Conservation (phyloP, 2,113 vertebrate genomes). For the Vireo altiloquus region DNA sequence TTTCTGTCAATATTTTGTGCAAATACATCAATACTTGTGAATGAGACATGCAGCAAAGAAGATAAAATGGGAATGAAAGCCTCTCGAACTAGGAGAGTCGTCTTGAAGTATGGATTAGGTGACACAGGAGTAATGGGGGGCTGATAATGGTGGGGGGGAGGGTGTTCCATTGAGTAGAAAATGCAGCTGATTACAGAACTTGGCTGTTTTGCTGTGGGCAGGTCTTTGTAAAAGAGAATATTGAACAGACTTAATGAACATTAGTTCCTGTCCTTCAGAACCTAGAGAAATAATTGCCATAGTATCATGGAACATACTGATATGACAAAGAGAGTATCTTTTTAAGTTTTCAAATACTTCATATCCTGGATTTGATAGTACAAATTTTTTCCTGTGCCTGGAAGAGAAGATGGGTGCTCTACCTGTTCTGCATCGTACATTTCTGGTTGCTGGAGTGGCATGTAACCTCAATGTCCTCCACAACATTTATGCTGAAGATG, state of each 20-base stretch:
- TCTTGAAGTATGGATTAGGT: background rate
- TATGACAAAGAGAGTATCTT: background rate
- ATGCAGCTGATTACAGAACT: background rate
- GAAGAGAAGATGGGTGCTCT: background rate
- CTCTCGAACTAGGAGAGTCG: background rate
- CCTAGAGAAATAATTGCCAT: background rate
- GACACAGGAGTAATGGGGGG: fast-evolving
- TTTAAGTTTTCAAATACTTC: background rate
- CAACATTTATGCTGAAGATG: background rate
- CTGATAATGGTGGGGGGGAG: background rate
- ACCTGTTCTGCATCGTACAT: background rate
- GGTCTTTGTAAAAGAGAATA: background rate
- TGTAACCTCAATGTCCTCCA: background rate
- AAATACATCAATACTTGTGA: background rate
- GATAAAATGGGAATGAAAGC: background rate
- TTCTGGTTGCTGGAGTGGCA: background rate
- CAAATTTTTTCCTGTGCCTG: background rate
- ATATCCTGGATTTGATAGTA: background rate
- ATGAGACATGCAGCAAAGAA: background rate
- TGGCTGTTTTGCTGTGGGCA: background rate
- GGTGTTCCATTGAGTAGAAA: background rate
- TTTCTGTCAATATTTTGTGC: background rate
- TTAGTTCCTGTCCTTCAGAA: background rate
- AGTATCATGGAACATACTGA: background rate
- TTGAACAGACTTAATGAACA: background rate